These are phyloP conservation scores for Aphaenogaster ashmeadi DNA, from an alignment of 1,140 invertebrate genomes.

Conservation along the genomic window DNA sequence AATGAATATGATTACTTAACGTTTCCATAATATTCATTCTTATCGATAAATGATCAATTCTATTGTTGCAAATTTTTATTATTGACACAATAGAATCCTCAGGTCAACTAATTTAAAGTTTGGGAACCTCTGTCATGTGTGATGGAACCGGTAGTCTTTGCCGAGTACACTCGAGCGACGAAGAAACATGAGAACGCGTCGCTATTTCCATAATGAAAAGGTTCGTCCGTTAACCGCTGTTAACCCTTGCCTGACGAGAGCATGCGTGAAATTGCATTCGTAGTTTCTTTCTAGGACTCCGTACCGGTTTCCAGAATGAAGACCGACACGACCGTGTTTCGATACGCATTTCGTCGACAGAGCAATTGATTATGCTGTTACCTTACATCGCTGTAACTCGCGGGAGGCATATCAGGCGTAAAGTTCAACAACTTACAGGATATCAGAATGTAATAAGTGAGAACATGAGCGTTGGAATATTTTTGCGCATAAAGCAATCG, in stretches of 20 bases:
- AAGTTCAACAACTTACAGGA: constrained; percentile 18
- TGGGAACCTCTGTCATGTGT: constrained; percentile 34
- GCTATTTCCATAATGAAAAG: constrained; percentile 58
- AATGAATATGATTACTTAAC: neutral
- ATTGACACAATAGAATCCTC: neutral
- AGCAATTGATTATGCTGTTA: constrained; percentile 39
- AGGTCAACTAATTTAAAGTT: neutral
- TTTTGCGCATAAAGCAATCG: neutral
- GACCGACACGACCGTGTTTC: constrained; percentile 18
- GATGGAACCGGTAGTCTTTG: constrained; percentile 28
- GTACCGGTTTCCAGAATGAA: constrained; percentile 43
- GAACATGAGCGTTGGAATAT: neutral
- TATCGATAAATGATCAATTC: neutral
- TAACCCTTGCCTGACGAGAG: constrained; percentile 45
- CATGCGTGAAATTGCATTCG: constrained; percentile 44
- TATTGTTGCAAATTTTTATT: neutral
- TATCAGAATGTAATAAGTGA: neutral
- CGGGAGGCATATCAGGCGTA: neutral
- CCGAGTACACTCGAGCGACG: constrained; percentile 33
- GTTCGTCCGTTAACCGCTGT: constrained; percentile 46
- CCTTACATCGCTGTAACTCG: neutral
- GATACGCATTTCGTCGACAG: constrained; percentile 44
- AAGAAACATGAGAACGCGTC: constrained; percentile 50
- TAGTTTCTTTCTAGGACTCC: constrained; percentile 40
- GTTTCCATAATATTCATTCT: neutral